These are phyloP conservation scores for Tympanuchus pallidicinctus DNA, from an alignment of 2,113 vertebrate species.

Conservation along the genomic window DNA sequence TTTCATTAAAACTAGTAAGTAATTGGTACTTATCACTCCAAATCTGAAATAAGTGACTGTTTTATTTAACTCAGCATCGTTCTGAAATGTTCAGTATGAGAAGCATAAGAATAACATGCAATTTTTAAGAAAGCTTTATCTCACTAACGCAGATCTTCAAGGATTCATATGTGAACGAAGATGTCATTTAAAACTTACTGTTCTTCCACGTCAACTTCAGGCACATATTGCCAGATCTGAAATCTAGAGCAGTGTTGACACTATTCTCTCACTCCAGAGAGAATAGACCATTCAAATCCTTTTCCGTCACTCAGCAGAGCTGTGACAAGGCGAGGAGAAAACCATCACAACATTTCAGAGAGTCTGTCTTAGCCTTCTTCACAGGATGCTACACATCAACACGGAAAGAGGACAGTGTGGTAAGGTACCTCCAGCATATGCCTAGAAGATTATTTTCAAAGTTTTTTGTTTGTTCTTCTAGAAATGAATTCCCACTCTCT, in stretches of 20 bases:
- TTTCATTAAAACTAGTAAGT: constrained; percentile 3
- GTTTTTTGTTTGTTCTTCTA: constrained; percentile 60
- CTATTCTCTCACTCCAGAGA: constrained; percentile 61
- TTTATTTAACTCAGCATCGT: neutral
- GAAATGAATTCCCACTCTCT: constrained; percentile 68
- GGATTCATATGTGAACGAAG: constrained; percentile 43
- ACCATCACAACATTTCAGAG: constrained; percentile 60
- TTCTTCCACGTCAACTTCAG: constrained; percentile 51
- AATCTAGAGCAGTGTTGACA: constrained; percentile 77
- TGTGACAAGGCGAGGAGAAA: constrained; percentile 78
- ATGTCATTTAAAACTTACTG: constrained; percentile 50
- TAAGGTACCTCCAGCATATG: constrained; percentile 51
- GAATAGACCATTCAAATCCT: constrained; percentile 73
- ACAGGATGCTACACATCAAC: constrained; percentile 73
- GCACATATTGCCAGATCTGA: constrained; percentile 62
- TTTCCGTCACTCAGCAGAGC: constrained; percentile 70
- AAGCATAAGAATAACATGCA: neutral
- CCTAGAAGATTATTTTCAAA: constrained; percentile 75
- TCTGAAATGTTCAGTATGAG: neutral
- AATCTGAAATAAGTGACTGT: neutral
- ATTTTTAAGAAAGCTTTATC: constrained; percentile 43
- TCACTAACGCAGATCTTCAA: constrained; percentile 23
- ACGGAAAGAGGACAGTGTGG: constrained; percentile 22
- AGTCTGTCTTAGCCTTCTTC: constrained; percentile 68
- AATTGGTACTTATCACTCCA: neutral